These are phyloP conservation scores for Limnephilus lunatus DNA, from an alignment of 2,888 invertebrate genomes.

Conservation along the genomic window DNA sequence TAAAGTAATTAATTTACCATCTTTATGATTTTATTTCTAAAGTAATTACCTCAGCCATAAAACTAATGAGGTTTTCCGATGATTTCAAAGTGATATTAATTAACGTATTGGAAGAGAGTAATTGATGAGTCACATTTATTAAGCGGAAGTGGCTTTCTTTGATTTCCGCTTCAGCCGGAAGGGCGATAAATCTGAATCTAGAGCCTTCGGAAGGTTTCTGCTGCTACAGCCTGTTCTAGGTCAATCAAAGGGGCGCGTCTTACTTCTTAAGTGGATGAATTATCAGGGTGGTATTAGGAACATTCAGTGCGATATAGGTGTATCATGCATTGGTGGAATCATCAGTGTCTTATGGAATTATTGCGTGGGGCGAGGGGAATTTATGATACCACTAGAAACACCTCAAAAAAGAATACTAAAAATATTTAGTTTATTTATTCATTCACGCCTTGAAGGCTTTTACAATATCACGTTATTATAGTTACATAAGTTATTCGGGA, in stretches of 20 bases:
- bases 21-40: background rate
- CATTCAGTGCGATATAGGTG: too few relatives aligned
- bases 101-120: background rate
- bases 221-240: background rate
- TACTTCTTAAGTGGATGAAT: background rate
- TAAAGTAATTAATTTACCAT: too few relatives aligned
- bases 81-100: background rate
- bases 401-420: too few relatives aligned
- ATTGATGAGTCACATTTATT: background rate
- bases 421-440: too few relatives aligned
- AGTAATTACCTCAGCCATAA: background rate
- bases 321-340: too few relatives aligned
- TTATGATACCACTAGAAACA: too few relatives aligned
- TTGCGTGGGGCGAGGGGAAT: too few relatives aligned
- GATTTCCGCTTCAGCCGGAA: conserved; percentile 6
- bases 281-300: background rate
- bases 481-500: too few relatives aligned
- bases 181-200: conserved; percentile 18
- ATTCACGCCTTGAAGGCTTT: too few relatives aligned
- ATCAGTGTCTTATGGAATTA: too few relatives aligned
- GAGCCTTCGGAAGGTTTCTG: background rate
- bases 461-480: too few relatives aligned
- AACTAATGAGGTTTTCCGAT: background rate
- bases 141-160: background rate
- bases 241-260: conserved; percentile 9